Evolutionary conservation across 2,888 invertebrate species (phyloP), one percentile per base, ranked within the genome.

Genomic region (Pollenia amentaria): DNA sequence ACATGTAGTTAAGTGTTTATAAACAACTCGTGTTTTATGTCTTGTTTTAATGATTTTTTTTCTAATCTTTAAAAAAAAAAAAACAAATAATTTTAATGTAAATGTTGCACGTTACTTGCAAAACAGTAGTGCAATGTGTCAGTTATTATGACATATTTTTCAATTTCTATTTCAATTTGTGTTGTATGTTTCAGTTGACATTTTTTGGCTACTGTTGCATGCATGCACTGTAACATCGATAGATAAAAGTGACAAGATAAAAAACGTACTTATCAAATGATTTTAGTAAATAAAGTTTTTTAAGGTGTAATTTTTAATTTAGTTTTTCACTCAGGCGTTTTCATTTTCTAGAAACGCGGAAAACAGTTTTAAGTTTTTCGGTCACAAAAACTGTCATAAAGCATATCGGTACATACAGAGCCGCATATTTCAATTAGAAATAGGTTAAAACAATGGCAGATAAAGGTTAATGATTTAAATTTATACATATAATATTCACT

Each of bases 11-110:
- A 79, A 82, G 75, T 82, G 53, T 82, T 70, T 69, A 62, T 53
- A 69, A 75, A 53, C 38, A 46, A 69, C 82, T 70, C 62, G 60
- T 76, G 82, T 82, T 76, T 67, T 82, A 21, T 62, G 69, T 82
- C 76, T 82, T 70, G 67, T 82, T 64, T 46, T 53, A 76, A 69
- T 51, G 40, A 7, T 46, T 38, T 11, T 67, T 69, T 65, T 67
- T n/a, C n/a, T 44, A 57, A n/a, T 67, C 46, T 57, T 38, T 3
- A 29, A 21, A 64, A 57, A 48, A 48, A 6, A 21, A 51, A 14
- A 51, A 48, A n/a, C n/a, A n/a, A 29, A 42, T 4, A 62, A 64
- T n/a, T 65, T 53, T 55, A 64, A 38, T 72, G 70, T 21, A 72
- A 21, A 65, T 57, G 11, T 42, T 21, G 3, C 46, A 79, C 8